A percentile compares a stretch with the other conserved stretches of the same genome.
phyloP scores from a whole-genome alignment of 2,113 vertebrate species.

The Thalassarche chlororhynchos region DNA sequence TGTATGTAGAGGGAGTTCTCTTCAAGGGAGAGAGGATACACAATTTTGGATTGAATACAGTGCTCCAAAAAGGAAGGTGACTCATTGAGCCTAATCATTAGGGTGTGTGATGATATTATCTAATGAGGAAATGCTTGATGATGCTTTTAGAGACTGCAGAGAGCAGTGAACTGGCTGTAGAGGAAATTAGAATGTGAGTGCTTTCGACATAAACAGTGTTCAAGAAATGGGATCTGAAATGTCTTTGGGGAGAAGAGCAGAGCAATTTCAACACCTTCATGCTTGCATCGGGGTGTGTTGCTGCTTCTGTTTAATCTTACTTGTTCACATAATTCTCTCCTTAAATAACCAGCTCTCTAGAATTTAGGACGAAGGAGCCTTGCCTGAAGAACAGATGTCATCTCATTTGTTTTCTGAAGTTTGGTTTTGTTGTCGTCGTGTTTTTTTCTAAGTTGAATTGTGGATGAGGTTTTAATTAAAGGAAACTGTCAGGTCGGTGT shows the following conservation, averaged over 20 bases:
- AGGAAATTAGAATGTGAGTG: constrained; percentile 42
- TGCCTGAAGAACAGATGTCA: constrained; percentile 61
- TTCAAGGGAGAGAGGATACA: constrained; percentile 39
- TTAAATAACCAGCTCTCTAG: constrained; percentile 42
- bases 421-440: background rate
- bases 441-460: constrained; percentile 30
- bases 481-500: constrained; percentile 41
- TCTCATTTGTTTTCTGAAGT: constrained; percentile 59
- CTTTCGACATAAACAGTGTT: constrained; percentile 51
- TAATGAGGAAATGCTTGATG: constrained; percentile 68
- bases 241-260: constrained; percentile 42
- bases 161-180: constrained; percentile 17
- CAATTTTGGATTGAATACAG: constrained; percentile 47
- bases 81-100: constrained; percentile 61
- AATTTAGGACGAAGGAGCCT: constrained; percentile 54
- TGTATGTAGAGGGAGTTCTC: constrained; percentile 1
- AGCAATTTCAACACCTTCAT: constrained; percentile 37
- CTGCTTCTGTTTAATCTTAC: constrained; percentile 29
- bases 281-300: constrained; percentile 48
- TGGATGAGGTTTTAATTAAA: constrained; percentile 64
- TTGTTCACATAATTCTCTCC: background rate
- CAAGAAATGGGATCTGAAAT: constrained; percentile 55
- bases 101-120: constrained; percentile 69
- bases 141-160: constrained; percentile 61
- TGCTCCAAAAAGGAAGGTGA: constrained; percentile 58